Evolutionary conservation across 2,797 vertebrate genomes (phyloP).

Genomic region (Pipistrellus nathusii): DNA sequence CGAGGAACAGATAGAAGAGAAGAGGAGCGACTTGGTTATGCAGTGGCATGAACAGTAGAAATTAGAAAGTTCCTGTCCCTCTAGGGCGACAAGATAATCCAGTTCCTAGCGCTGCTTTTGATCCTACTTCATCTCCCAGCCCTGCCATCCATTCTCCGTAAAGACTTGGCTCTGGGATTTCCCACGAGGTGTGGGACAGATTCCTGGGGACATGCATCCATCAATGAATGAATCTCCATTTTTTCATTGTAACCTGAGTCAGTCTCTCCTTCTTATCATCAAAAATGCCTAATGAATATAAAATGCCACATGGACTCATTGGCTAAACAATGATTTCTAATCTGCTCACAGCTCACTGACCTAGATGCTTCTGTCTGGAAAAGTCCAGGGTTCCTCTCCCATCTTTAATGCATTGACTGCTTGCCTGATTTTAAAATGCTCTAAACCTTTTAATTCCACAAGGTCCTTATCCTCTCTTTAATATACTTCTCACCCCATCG

Average conservation of each 20-base stretch:
- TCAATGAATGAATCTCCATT: not conserved
- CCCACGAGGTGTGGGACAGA: not conserved
- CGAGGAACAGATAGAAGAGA: rapidly evolving
- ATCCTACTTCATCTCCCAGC: not conserved
- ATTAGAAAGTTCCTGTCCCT: not conserved
- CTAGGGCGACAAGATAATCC: not conserved
- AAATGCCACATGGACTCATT: not conserved
- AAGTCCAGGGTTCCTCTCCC: not conserved
- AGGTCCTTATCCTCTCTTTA: not conserved
- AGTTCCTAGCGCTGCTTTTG: not conserved
- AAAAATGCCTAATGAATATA: not conserved
- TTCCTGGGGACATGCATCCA: not conserved
- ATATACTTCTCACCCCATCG: not conserved
- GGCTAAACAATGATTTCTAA: not conserved
- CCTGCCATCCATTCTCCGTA: not conserved
- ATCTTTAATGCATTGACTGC: constrained; percentile 14
- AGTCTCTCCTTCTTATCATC: not conserved
- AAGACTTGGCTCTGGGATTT: not conserved
- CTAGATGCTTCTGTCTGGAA: not conserved
- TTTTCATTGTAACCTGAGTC: not conserved
- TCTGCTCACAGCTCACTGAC: not conserved
- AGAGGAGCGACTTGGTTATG: not conserved
- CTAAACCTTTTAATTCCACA: not conserved
- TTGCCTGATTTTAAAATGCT: constrained; percentile 13
- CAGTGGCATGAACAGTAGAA: not conserved